These are phyloP conservation scores for Gallinago nigripennis DNA, from an alignment of 2,797 vertebrate species.

Conservation along the genomic window DNA sequence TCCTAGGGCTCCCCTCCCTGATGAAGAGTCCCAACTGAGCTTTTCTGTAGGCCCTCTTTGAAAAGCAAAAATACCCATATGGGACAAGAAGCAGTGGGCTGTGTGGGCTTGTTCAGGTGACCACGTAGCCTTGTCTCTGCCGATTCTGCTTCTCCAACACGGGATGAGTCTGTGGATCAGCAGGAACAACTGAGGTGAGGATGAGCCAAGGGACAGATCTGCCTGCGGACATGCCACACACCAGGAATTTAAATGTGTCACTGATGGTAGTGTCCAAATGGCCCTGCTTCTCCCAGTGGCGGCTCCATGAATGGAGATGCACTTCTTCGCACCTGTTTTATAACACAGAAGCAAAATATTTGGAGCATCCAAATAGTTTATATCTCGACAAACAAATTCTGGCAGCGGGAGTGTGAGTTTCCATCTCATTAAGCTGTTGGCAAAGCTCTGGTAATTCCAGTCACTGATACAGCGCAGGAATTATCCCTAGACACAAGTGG, in stretches of 20 bases:
- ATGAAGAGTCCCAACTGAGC: background rate
- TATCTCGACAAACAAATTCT: constrained; percentile 20
- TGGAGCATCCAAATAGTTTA: constrained; percentile 28
- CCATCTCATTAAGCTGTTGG: constrained; percentile 59
- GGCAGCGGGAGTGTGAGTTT: constrained; percentile 36
- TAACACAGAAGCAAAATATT: constrained; percentile 43
- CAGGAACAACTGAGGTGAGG: background rate
- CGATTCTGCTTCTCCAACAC: background rate
- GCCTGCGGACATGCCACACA: fast-evolving
- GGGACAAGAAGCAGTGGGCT: fast-evolving
- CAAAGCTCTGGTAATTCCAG: constrained; percentile 65
- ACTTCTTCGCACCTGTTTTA: constrained; percentile 53
- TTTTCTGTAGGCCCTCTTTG: background rate
- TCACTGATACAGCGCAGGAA: constrained; percentile 5
- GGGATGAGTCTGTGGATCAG: background rate
- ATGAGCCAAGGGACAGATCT: background rate
- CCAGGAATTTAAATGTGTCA: background rate
- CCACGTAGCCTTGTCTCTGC: fast-evolving
- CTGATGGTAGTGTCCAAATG: background rate
- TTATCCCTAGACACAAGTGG: background rate
- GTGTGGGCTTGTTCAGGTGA: background rate
- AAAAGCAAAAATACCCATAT: background rate
- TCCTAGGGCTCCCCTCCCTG: background rate
- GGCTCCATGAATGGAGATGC: background rate
- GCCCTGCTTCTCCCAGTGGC: background rate